Evolutionary conservation across 1,140 invertebrate genomes (phyloP).

Genomic region (Eriosoma lanigerum): DNA sequence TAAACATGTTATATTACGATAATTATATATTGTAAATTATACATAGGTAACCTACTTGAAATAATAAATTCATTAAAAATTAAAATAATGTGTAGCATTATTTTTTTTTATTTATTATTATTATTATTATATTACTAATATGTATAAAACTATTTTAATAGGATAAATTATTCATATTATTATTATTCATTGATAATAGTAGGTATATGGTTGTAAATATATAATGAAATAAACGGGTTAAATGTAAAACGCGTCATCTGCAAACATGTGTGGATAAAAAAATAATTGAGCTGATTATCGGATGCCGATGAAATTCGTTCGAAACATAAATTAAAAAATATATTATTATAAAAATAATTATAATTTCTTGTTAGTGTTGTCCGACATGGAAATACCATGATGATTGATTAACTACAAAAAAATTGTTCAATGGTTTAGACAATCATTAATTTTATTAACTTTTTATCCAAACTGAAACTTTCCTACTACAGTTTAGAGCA

Average conservation of each 20-base stretch:
- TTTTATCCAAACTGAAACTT: conserved; percentile 26
- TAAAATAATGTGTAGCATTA: too few species aligned
- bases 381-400: neutral
- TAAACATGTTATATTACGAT: too few species aligned
- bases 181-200: too few species aligned
- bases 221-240: neutral
- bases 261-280: neutral
- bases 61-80: too few species aligned
- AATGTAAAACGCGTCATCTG: neutral
- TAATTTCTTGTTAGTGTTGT: neutral
- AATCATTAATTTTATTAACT: conserved; percentile 12
- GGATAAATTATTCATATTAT: too few species aligned
- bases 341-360: neutral
- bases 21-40: too few species aligned
- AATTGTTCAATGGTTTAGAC: conserved; percentile 11
- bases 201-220: too few species aligned
- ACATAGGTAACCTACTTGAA: too few species aligned
- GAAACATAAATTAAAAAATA: neutral
- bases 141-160: too few species aligned
- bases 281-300: neutral
- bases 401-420: neutral
- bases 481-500: neutral
- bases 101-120: too few species aligned
- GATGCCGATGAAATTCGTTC: neutral
- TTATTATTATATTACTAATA: too few species aligned